These are phyloP conservation scores for Matsumurasca onukii DNA, from an alignment of 1,140 invertebrate species.

Conservation along the genomic window DNA sequence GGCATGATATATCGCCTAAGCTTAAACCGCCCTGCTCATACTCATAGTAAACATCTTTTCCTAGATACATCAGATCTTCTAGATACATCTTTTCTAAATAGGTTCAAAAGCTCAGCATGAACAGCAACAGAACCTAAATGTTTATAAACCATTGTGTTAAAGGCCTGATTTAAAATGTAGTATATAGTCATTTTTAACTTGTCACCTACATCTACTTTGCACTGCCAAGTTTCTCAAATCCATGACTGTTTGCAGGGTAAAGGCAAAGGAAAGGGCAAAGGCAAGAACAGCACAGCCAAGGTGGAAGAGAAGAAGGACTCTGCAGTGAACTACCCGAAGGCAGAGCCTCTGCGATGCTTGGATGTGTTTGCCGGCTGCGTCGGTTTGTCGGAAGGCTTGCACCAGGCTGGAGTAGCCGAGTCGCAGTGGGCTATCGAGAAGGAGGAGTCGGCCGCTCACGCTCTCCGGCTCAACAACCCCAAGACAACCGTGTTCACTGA, in stretches of 20 bases:
- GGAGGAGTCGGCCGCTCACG: slow-evolving; percentile 73
- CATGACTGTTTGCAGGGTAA: slow-evolving; percentile 40
- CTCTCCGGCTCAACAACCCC: slow-evolving; percentile 78
- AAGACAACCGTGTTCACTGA: slow-evolving; percentile 73
- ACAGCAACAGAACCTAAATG: too few species aligned
- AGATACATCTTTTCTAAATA: too few species aligned
- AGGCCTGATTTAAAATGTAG: too few species aligned
- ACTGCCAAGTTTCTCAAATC: too few species aligned
- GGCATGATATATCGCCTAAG: too few species aligned
- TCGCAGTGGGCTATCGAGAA: slow-evolving; percentile 83
- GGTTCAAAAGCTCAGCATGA: too few species aligned
- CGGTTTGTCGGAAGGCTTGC: slow-evolving; percentile 73
- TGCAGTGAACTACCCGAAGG: slow-evolving; percentile 44
- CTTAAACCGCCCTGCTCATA: too few species aligned
- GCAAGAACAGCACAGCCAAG: slow-evolving; percentile 55
- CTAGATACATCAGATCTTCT: too few species aligned
- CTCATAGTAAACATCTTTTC: too few species aligned
- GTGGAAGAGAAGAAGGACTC: slow-evolving; percentile 37
- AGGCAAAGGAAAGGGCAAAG: slow-evolving; percentile 67
- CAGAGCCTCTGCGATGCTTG: slow-evolving; percentile 62
- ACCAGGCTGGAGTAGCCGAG: slow-evolving; percentile 67
- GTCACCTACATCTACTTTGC: too few species aligned
- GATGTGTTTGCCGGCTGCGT: slow-evolving; percentile 92
- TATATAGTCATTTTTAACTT: too few species aligned
- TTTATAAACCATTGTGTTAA: too few species aligned